Evolutionary conservation across 2,113 vertebrate genomes (phyloP).

Genomic region (Ceuthmochares aereus): DNA sequence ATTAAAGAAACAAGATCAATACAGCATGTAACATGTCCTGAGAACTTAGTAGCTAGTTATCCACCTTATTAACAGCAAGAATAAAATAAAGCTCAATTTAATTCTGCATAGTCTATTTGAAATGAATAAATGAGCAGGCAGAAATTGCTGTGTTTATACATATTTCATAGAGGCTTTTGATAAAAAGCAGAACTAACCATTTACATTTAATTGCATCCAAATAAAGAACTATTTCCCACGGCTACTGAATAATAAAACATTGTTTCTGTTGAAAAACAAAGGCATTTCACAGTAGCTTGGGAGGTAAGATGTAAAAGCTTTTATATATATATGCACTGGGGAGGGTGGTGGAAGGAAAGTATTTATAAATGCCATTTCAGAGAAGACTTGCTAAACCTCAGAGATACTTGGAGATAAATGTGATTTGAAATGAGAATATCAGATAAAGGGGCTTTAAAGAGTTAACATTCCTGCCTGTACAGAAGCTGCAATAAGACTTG

Average conservation of each 20-base stretch:
- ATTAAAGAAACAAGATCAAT: conserved; percentile 56
- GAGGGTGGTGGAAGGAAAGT: not conserved
- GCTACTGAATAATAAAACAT: conserved; percentile 59
- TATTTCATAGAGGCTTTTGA: conserved; percentile 67
- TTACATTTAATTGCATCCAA: conserved; percentile 67
- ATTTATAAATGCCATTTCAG: not conserved
- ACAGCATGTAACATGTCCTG: conserved; percentile 41
- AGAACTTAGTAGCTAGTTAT: conserved; percentile 58
- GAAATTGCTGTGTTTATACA: conserved; percentile 61
- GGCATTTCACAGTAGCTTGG: conserved; percentile 37
- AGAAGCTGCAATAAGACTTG: not conserved
- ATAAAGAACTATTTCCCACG: conserved; percentile 65
- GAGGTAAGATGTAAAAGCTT: conserved; percentile 48
- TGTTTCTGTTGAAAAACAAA: conserved; percentile 62
- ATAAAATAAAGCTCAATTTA: conserved; percentile 59
- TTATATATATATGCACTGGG: conserved; percentile 1
- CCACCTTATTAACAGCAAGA: conserved; percentile 59
- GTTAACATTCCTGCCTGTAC: not conserved
- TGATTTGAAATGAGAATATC: not conserved
- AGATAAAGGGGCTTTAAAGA: conserved; percentile 14
- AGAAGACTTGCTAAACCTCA: not conserved
- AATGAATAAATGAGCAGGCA: conserved; percentile 59
- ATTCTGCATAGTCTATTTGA: conserved; percentile 56
- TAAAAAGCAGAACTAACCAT: conserved; percentile 60
- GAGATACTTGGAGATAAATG: not conserved